A percentile compares a stretch with the other conserved stretches of the same genome.
Evolutionary conservation across 2,113 vertebrate species (phyloP).

Genomic region (Nerophis lumbriciformis): DNA sequence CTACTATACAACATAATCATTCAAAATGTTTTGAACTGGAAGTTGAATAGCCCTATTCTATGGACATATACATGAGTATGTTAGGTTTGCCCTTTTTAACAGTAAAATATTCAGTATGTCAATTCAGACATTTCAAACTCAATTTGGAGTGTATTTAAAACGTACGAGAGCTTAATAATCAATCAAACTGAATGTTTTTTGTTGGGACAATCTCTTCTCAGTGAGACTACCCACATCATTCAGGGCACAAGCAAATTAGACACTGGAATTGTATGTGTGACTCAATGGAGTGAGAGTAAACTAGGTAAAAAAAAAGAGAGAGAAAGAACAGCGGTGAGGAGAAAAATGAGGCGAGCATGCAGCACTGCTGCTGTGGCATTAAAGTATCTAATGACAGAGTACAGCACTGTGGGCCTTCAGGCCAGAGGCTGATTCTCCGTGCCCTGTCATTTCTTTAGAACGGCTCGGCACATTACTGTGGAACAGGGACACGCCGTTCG

Average conservation of each 20-base stretch:
- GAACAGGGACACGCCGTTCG: conserved; percentile 35
- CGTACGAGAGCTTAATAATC: conserved; percentile 9
- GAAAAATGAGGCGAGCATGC: conserved; percentile 29
- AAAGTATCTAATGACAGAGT: conserved; percentile 69
- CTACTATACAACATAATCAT: background rate
- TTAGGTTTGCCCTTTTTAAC: background rate
- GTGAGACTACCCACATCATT: conserved; percentile 30
- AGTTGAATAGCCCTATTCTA: no score
- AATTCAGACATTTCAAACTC: conserved; percentile 5
- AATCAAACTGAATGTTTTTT: conserved; percentile 11
- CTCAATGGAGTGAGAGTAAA: conserved; percentile 53
- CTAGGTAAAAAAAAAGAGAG: conserved; percentile 18
- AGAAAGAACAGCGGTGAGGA: conserved; percentile 12
- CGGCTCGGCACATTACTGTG: conserved; percentile 50
- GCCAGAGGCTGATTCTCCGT: conserved; percentile 55
- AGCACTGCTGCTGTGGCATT: conserved; percentile 53
- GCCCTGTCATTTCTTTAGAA: conserved; percentile 62
- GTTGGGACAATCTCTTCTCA: conserved; percentile 15
- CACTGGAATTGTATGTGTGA: conserved; percentile 37
- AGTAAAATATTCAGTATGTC: background rate
- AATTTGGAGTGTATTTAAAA: background rate
- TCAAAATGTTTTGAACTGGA: background rate
- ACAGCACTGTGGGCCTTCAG: conserved; percentile 50
- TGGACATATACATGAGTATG: no score
- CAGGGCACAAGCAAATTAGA: conserved; percentile 37